Conservation (phyloP, 2,113 vertebrate genomes). For the Gambusia affinis region DNA sequence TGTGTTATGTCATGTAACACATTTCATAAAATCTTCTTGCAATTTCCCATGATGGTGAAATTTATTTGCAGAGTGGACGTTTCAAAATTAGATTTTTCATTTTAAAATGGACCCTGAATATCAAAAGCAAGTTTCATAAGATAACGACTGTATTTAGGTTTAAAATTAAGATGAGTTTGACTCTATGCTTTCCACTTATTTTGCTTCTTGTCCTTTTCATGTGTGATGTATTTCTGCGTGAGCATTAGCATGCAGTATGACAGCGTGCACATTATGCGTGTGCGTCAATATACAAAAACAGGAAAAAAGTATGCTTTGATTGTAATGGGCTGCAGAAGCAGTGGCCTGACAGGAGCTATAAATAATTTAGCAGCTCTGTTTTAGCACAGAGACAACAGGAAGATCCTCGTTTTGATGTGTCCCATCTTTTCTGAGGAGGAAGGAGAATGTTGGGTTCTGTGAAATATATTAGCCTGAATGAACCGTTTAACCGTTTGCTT, state of each 20-base stretch:
- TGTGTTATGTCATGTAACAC: too few relatives aligned
- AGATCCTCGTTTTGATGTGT: slow-evolving; percentile 67
- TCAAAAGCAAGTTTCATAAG: too few relatives aligned
- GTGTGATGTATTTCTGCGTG: neutral
- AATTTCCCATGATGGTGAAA: too few relatives aligned
- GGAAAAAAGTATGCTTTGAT: slow-evolving; percentile 56
- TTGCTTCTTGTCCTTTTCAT: neutral
- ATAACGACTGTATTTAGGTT: neutral
- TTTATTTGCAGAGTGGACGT: too few relatives aligned
- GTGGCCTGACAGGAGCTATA: slow-evolving; percentile 74
- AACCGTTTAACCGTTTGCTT: neutral
- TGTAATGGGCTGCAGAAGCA: slow-evolving; percentile 69
- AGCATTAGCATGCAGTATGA: neutral
- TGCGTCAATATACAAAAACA: slow-evolving; percentile 1
- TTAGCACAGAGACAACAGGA: slow-evolving; percentile 73
- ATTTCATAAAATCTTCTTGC: too few relatives aligned
- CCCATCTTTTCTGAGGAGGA: slow-evolving; percentile 48
- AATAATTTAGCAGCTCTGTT: slow-evolving; percentile 79
- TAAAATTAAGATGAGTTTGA: neutral
- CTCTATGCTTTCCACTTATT: neutral
- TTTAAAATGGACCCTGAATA: neutral
- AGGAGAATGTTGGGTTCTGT: slow-evolving; percentile 12
- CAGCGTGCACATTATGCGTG: neutral
- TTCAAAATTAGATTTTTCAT: neutral
- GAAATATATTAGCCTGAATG: slow-evolving; percentile 3